phyloP scores from a whole-genome alignment of 2,113 vertebrate species.

The Rana temporaria region DNA sequence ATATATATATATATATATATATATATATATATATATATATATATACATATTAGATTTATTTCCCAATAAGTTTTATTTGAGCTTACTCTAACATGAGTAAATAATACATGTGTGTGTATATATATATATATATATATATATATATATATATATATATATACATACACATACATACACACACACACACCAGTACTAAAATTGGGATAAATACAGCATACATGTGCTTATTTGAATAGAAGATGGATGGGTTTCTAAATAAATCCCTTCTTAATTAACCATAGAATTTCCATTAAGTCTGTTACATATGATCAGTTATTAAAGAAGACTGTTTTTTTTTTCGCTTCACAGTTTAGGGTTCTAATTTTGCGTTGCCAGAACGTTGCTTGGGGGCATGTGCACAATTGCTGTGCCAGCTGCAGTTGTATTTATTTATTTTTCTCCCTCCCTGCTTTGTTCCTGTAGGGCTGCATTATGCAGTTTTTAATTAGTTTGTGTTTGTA shows the following conservation, averaged over 20 bases:
- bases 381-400: conserved; percentile 73
- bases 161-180: not conserved
- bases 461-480: conserved; percentile 79
- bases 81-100: too few species aligned
- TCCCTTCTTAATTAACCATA: conserved; percentile 73
- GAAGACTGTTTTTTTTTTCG: conserved; percentile 57
- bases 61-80: too few species aligned
- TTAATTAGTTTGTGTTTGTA: conserved; percentile 82
- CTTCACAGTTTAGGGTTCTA: conserved; percentile 62
- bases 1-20: too few species aligned
- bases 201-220: not conserved
- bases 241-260: conserved; percentile 24
- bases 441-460: conserved; percentile 72
- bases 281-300: conserved; percentile 68
- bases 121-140: too few species aligned
- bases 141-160: not conserved
- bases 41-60: too few species aligned
- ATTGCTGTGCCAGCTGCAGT: conserved; percentile 76
- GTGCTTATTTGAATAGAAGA: not conserved
- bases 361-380: conserved; percentile 74
- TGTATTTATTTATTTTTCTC: conserved; percentile 76
- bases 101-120: too few species aligned
- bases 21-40: too few species aligned
- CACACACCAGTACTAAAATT: not conserved
- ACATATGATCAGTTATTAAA: conserved; percentile 64